These are phyloP conservation scores for Stichodactyla helianthus DNA, from an alignment of 64 coral and sea anemone genomes.

Conservation along the genomic window DNA sequence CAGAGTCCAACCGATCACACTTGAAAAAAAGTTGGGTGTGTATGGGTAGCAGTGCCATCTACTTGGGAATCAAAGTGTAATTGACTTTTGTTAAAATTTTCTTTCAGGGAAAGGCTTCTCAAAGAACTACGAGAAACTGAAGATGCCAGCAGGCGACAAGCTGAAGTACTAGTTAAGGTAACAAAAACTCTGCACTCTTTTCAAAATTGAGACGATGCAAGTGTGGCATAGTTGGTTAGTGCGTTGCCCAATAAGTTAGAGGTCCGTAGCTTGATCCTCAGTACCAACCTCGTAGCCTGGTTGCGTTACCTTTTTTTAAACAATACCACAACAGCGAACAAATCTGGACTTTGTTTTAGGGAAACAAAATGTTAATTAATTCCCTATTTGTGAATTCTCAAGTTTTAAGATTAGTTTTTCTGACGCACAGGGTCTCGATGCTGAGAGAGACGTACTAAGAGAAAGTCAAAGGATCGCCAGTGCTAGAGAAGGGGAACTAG, in stretches of 20 bases:
- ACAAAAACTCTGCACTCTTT: background rate
- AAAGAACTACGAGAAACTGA: conserved; percentile 78
- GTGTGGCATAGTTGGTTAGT: too few species aligned
- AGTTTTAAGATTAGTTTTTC: background rate
- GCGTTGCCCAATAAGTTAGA: background rate
- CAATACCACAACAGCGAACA: too few species aligned
- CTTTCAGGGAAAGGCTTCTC: conserved; percentile 59
- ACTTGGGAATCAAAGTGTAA: too few species aligned
- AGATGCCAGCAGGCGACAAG: conserved; percentile 76
- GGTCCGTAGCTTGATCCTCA: background rate
- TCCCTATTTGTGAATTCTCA: too few species aligned
- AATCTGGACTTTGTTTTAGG: too few species aligned
- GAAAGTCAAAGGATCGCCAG: conserved; percentile 83
- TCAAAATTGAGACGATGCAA: background rate
- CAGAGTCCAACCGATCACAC: too few species aligned
- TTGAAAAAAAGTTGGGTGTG: too few species aligned
- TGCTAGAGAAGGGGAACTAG: conserved; percentile 72
- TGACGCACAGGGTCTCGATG: conserved; percentile 66
- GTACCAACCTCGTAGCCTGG: too few species aligned
- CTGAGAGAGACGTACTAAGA: conserved; percentile 73
- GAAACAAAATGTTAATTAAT: too few species aligned
- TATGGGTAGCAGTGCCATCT: too few species aligned
- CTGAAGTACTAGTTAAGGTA: conserved; percentile 84
- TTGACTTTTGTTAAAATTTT: background rate
- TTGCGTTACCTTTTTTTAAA: too few species aligned